Conservation (phyloP, 1,140 invertebrate species). For the Diuraphis noxia region DNA sequence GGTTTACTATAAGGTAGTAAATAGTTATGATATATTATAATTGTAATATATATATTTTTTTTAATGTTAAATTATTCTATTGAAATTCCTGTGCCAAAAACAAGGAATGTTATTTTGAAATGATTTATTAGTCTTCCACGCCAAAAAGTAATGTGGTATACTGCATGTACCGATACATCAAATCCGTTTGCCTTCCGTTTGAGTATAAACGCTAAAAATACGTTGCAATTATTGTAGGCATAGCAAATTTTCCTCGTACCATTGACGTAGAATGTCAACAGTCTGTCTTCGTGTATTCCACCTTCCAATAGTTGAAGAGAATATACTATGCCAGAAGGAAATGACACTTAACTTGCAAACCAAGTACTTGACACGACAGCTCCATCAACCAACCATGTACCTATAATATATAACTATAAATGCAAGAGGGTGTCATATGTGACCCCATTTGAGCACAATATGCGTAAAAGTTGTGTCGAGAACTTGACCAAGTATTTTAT, state of each 20-base stretch:
- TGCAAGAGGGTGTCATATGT: not conserved
- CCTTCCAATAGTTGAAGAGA: not conserved
- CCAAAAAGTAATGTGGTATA: not conserved
- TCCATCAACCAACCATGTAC: not conserved
- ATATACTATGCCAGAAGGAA: not conserved
- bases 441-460: not conserved
- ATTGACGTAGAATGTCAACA: not conserved
- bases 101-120: not conserved
- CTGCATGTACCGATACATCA: not conserved
- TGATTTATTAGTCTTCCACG: not conserved
- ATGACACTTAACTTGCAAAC: not conserved
- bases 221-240: not conserved
- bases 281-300: not conserved
- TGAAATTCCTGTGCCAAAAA: not conserved
- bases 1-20: not conserved
- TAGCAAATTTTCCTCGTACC: not conserved
- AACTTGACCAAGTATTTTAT: not conserved
- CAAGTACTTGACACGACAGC: conserved; percentile 1
- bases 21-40: not conserved
- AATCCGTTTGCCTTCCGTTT: not conserved
- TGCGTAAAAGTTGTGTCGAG: not conserved
- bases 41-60: not conserved
- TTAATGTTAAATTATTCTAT: not conserved
- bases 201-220: not conserved
- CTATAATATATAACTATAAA: not conserved